Evolutionary conservation across 2,113 vertebrate genomes (phyloP).

Genomic region (Paraplagusia blochii): DNA sequence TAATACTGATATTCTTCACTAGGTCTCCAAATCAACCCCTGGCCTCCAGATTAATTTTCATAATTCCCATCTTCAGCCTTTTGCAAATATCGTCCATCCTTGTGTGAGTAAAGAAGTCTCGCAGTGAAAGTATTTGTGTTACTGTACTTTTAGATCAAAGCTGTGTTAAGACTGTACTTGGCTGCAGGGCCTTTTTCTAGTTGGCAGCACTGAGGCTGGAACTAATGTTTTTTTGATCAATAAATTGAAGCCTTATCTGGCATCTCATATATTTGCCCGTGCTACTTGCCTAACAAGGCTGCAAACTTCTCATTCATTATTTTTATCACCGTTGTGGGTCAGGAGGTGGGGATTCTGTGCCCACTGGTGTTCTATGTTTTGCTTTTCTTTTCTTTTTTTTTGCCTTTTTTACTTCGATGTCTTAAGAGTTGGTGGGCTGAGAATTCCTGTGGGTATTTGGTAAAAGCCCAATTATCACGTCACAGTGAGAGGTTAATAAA

Average conservation of each 20-base stretch:
- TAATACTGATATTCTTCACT: too few relatives aligned
- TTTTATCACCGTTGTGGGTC: constrained; percentile 3
- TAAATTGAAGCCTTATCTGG: constrained; percentile 33
- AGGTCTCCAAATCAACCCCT: too few relatives aligned
- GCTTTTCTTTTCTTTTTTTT: constrained; percentile 7
- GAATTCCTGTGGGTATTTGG: constrained; percentile 10
- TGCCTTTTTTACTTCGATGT: not conserved
- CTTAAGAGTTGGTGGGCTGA: not conserved
- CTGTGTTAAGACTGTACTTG: constrained; percentile 13
- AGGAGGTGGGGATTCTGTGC: not conserved
- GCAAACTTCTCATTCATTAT: not conserved
- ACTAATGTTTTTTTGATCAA: constrained; percentile 36
- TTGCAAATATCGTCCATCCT: constrained; percentile 30
- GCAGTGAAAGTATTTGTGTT: too few relatives aligned
- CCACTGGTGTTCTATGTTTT: not conserved
- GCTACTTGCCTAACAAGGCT: not conserved
- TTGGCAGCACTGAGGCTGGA: constrained; percentile 18
- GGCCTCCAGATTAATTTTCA: too few relatives aligned
- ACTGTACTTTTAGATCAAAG: constrained; percentile 19
- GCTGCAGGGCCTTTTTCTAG: constrained; percentile 13
- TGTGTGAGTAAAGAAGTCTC: not conserved
- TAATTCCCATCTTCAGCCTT: constrained; percentile 17
- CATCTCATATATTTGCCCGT: constrained; percentile 9
- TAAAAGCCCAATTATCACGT: constrained; percentile 19
- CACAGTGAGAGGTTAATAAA: constrained; percentile 16